phyloP scores from a whole-genome alignment of 1,140 invertebrate genomes.

The Lethocerus indicus region DNA sequence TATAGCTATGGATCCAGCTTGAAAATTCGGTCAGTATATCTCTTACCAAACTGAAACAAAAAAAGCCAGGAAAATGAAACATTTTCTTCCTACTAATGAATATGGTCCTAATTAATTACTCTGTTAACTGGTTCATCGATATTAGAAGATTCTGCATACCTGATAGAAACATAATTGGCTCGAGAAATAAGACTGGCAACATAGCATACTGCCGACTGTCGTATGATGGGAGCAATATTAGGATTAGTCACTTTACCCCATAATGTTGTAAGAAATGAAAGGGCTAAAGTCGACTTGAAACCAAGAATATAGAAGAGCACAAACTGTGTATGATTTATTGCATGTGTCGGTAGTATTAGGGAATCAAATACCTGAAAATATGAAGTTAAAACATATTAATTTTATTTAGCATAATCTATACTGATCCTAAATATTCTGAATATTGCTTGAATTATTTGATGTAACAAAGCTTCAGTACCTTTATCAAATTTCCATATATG shows the following conservation, averaged over 20 bases:
- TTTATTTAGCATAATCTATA: slow-evolving; percentile 16
- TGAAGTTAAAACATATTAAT: slow-evolving; percentile 1
- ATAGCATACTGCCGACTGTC: slow-evolving; percentile 54
- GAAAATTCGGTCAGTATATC: slow-evolving; percentile 42
- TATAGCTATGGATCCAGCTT: slow-evolving; percentile 58
- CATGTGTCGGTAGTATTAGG: slow-evolving; percentile 53
- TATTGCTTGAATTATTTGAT: no score
- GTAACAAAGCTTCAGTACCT: slow-evolving; percentile 18
- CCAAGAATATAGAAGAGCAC: slow-evolving; percentile 59
- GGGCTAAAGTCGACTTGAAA: slow-evolving; percentile 35
- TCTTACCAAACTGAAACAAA: slow-evolving; percentile 38
- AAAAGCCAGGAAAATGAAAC: slow-evolving; percentile 9
- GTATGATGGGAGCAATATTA: slow-evolving; percentile 39
- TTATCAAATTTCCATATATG: slow-evolving; percentile 17
- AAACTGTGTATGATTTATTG: slow-evolving; percentile 60
- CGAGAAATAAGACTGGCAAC: slow-evolving; percentile 57
- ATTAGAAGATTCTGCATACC: slow-evolving; percentile 28
- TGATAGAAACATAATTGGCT: slow-evolving; percentile 43
- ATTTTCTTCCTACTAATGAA: not conserved
- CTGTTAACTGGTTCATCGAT: not conserved
- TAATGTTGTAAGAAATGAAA: slow-evolving; percentile 49
- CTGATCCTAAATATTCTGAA: no score
- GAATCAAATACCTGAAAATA: slow-evolving; percentile 40
- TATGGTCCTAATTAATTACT: not conserved
- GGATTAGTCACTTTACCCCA: slow-evolving; percentile 58